Evolutionary conservation across 2,797 vertebrate species (phyloP).

Genomic region (Myotis findleyi): DNA sequence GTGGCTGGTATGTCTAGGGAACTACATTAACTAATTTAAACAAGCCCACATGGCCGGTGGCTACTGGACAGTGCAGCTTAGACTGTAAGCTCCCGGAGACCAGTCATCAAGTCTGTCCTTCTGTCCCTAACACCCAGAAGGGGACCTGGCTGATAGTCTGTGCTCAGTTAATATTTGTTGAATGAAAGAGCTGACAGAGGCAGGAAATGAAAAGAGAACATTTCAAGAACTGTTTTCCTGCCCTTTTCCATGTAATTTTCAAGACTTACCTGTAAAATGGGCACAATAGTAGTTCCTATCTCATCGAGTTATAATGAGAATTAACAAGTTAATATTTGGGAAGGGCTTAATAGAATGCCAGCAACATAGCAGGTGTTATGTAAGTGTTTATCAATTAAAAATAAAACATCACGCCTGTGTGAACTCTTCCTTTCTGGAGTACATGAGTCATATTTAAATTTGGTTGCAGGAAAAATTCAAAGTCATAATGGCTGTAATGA

Average conservation of each 20-base stretch:
- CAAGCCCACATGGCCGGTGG: neutral
- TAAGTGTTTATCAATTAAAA: neutral
- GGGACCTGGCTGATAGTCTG: neutral
- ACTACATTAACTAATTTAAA: neutral
- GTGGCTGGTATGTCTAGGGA: neutral
- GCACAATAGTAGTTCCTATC: too few relatives aligned
- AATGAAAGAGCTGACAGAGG: neutral
- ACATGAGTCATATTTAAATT: neutral
- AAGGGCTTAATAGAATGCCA: neutral
- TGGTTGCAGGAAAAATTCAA: slow-evolving; percentile 9
- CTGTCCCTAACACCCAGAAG: neutral
- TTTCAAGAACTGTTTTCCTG: neutral
- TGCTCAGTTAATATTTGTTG: too few relatives aligned
- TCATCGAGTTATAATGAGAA: too few relatives aligned
- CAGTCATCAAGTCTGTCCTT: neutral
- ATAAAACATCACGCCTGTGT: neutral
- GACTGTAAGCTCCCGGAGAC: neutral
- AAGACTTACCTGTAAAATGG: neutral
- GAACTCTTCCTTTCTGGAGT: neutral
- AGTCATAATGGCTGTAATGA: neutral
- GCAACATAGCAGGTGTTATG: neutral
- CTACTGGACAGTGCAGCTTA: neutral
- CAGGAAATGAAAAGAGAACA: neutral
- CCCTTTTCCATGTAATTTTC: neutral
- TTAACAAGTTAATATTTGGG: neutral